Percentiles rank a stretch among this genome's conserved stretches.
Evolutionary conservation across 1,140 invertebrate genomes (phyloP).

Genomic region (Antheraea pernyi): DNA sequence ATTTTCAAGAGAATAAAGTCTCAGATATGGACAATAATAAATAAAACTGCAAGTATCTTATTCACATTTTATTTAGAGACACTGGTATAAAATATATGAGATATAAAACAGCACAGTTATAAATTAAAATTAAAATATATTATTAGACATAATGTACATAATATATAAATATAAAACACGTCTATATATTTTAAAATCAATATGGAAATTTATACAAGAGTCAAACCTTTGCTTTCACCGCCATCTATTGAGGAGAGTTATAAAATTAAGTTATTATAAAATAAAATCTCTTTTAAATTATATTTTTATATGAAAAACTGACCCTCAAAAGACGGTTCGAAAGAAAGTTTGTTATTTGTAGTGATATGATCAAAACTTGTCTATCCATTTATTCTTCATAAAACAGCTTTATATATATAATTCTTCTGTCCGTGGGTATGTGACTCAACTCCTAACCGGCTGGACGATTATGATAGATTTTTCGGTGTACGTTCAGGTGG

Average conservation of each 20-base stretch:
- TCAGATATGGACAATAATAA: neutral
- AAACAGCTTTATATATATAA: too few species aligned
- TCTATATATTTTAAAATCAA: slow-evolving; percentile 46
- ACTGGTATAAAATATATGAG: slow-evolving; percentile 78
- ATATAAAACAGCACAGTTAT: slow-evolving; percentile 77
- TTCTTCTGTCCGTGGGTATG: too few species aligned
- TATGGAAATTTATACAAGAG: slow-evolving; percentile 30
- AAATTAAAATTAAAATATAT: slow-evolving; percentile 71
- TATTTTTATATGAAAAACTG: neutral
- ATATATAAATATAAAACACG: slow-evolving; percentile 46
- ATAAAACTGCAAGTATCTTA: slow-evolving; percentile 16
- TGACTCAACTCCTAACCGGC: too few species aligned
- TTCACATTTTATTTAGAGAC: slow-evolving; percentile 77
- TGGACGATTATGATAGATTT: too few species aligned
- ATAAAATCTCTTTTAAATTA: neutral
- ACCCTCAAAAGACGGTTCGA: neutral
- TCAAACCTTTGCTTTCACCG: slow-evolving; percentile 32
- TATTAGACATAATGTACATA: slow-evolving; percentile 35
- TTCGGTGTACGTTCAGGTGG: too few species aligned
- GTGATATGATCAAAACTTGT: neutral
- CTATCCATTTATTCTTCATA: too few species aligned
- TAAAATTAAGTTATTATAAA: slow-evolving; percentile 10
- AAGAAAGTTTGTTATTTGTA: neutral
- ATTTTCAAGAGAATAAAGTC: too few species aligned
- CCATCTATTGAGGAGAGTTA: slow-evolving; percentile 1